These are phyloP conservation scores for Oryzias woworae DNA, from an alignment of 2,113 vertebrate genomes.

Conservation along the genomic window DNA sequence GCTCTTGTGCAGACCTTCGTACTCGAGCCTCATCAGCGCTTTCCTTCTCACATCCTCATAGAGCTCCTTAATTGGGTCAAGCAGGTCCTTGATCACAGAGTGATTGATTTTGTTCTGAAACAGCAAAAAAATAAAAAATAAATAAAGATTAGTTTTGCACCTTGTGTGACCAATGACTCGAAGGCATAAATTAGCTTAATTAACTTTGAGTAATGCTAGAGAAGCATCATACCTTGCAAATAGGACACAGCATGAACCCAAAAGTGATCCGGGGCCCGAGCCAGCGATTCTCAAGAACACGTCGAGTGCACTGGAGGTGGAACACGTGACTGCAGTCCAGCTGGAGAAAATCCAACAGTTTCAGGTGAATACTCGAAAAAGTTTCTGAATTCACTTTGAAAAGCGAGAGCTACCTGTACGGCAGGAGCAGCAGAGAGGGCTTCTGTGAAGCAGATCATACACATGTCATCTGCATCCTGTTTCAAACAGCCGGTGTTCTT, in stretches of 20 bases:
- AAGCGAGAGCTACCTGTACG: slow-evolving; percentile 83
- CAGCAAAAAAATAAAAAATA: slow-evolving; percentile 7
- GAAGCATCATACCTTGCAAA: slow-evolving; percentile 89
- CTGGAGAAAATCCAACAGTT: slow-evolving; percentile 64
- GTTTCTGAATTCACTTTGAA: fast-evolving
- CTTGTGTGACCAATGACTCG: not conserved
- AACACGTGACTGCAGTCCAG: slow-evolving; percentile 98
- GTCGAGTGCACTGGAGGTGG: slow-evolving; percentile 94
- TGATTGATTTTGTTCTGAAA: slow-evolving; percentile 98
- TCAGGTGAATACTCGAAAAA: not conserved
- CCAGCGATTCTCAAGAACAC: slow-evolving; percentile 97
- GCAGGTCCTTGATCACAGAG: slow-evolving; percentile 92
- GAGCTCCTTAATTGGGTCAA: slow-evolving; percentile 97
- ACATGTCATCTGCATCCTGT: slow-evolving; percentile 99
- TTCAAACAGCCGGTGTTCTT: slow-evolving; percentile 88
- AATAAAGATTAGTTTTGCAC: not conserved
- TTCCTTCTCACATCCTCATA: slow-evolving; percentile 98
- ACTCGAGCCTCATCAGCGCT: slow-evolving; percentile 96
- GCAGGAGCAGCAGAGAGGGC: slow-evolving; percentile 97
- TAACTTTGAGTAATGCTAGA: not conserved
- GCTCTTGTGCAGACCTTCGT: slow-evolving; percentile 97
- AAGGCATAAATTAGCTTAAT: not conserved
- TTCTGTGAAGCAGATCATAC: slow-evolving; percentile 99
- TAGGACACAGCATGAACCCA: slow-evolving; percentile 98
- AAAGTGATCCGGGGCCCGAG: slow-evolving; percentile 97